Base-by-base conservation (phyloP, 2,113 vertebrate species). In the Malurus melanocephalus region DNA sequence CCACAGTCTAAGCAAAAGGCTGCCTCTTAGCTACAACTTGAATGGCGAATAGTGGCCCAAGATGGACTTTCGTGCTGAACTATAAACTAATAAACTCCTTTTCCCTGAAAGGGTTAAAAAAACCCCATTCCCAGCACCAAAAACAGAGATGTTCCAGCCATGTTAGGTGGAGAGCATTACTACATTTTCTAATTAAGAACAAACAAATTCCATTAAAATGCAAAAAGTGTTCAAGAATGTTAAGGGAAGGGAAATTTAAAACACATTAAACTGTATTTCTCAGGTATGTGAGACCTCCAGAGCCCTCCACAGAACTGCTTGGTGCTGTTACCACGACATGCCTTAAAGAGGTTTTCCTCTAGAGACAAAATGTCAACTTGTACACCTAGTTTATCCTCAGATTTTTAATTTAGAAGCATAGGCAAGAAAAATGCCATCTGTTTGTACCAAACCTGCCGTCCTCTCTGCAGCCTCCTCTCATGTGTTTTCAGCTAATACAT, bases 351-450 rank as follows among this genome's bases (percentile, higher is more conserved):
- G 7, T 46, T 91, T 85, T 56, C 43, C 84, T 79, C 69, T 49
- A 40, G 80, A 94, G 80, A 95, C 53, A 66, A 90, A 92, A 95
- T 32, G 83, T 80, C 92, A 94, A 79, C 89, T 93, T 92, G 92
- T 85, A 77, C 77, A 94, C 61, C 71, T 27, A 43, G 51, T 89
- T 92, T 88, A 88, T 32, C 22, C 33, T 83, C 82, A 53, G 68
- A 89, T 75, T 80, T 93, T 87, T 93, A 90, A 94, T 96, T 93
- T 73, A 93, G 86, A 94, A 93, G 78, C 92, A 94, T 53, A 91
- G 72, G 87, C 87, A 95, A 67, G 80, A 80, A 86, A 94, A 88
- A 83, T 1, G 82, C 95, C 94, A 95, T 96, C 95, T 96, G 95
- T 77, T 93, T 83, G 75, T 40, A 65, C 73, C 38, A 45, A 81